Evolutionary conservation across 2,888 invertebrate genomes (phyloP).

Genomic region (Allygus modestus): DNA sequence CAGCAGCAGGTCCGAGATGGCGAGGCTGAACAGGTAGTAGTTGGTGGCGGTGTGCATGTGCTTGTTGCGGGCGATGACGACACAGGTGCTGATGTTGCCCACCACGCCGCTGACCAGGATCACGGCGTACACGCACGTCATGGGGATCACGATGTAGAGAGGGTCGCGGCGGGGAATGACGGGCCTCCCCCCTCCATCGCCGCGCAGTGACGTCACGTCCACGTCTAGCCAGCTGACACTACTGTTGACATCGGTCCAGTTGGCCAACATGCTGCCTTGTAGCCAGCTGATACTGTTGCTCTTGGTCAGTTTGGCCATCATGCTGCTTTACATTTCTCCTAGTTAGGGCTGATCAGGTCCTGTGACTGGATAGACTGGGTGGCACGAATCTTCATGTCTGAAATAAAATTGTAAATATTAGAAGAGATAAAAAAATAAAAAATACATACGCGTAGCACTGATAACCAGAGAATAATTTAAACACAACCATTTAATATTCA

Average conservation of each 20-base stretch:
- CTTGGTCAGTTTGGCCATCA: background rate
- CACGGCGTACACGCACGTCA: slow-evolving; percentile 81
- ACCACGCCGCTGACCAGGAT: slow-evolving; percentile 86
- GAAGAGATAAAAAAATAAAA: no score
- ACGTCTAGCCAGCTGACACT: slow-evolving; percentile 6
- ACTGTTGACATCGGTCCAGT: slow-evolving; percentile 14
- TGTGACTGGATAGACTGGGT: no score
- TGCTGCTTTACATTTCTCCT: background rate
- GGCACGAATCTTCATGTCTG: no score
- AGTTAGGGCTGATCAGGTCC: no score
- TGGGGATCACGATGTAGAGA: slow-evolving; percentile 80
- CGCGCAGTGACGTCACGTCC: slow-evolving; percentile 6
- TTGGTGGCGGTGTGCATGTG: slow-evolving; percentile 92
- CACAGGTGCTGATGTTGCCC: slow-evolving; percentile 88
- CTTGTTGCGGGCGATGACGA: slow-evolving; percentile 85
- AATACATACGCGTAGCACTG: no score
- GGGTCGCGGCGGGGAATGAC: slow-evolving; percentile 74
- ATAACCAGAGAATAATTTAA: no score
- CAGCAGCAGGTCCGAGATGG: slow-evolving; percentile 87
- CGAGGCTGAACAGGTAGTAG: slow-evolving; percentile 88
- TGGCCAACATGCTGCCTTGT: background rate
- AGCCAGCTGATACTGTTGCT: no score
- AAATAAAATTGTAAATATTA: no score
- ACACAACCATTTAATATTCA: no score
- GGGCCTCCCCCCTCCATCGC: slow-evolving; percentile 56